phyloP scores from a whole-genome alignment of 2,888 invertebrate genomes.

The Epinotia brunnichana region DNA sequence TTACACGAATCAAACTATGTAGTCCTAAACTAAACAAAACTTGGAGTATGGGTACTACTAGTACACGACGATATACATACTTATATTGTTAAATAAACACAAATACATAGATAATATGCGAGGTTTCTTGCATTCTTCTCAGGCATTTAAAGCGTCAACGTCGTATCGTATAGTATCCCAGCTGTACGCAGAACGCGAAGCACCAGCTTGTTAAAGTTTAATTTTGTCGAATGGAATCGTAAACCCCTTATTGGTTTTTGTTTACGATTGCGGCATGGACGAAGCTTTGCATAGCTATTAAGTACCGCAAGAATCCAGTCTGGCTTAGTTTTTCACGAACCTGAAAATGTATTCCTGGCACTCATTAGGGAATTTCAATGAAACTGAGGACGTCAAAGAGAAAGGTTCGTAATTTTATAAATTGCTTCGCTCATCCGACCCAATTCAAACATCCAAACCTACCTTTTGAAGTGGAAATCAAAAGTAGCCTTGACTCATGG shows the following conservation, averaged over 20 bases:
- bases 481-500: slow-evolving; percentile 47
- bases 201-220: slow-evolving; percentile 74
- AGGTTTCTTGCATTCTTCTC: slow-evolving; percentile 4
- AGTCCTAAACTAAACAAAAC: too few relatives aligned
- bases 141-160: slow-evolving; percentile 53
- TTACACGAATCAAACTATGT: too few relatives aligned
- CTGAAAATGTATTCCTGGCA: slow-evolving; percentile 22
- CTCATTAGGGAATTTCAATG: slow-evolving; percentile 41
- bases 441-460: slow-evolving; percentile 48
- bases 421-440: slow-evolving; percentile 50
- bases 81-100: too few relatives aligned
- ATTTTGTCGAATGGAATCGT: slow-evolving; percentile 79
- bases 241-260: slow-evolving; percentile 77
- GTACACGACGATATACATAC: too few relatives aligned
- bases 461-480: slow-evolving; percentile 50
- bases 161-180: slow-evolving; percentile 67
- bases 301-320: slow-evolving; percentile 52
- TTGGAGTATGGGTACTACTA: too few relatives aligned
- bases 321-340: slow-evolving; percentile 30
- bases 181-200: slow-evolving; percentile 32
- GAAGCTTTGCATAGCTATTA: slow-evolving; percentile 63
- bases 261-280: slow-evolving; percentile 72
- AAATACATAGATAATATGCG: neutral
- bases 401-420: slow-evolving; percentile 51
- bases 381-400: slow-evolving; percentile 49